Percentiles rank a stretch among this genome's conserved stretches.
Conservation (phyloP, 2,888 invertebrate genomes). For the Drosophila rubida region DNA sequence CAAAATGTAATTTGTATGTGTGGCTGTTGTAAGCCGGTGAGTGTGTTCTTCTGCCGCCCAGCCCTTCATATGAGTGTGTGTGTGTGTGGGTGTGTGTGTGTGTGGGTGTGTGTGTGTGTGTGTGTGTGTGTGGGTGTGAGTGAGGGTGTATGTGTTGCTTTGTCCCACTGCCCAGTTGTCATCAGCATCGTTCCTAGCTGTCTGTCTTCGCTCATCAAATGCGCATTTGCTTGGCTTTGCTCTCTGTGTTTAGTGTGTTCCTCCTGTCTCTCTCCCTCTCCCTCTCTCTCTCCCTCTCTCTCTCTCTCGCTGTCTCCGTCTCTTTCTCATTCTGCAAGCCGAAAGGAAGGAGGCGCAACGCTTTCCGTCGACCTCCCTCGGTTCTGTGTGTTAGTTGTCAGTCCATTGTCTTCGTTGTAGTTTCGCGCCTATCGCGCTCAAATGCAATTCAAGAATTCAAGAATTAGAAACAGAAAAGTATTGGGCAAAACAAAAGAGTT, state of each 20-base stretch:
- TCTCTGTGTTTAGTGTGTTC: background rate
- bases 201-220: slow-evolving; percentile 12
- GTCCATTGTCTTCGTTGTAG: slow-evolving; percentile 46
- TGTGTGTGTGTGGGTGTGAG: background rate
- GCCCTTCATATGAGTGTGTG: background rate
- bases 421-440: slow-evolving; percentile 16
- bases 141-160: background rate
- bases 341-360: background rate
- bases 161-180: background rate
- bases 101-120: background rate
- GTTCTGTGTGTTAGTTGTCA: slow-evolving; percentile 19
- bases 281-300: background rate
- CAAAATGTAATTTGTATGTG: slow-evolving; percentile 1
- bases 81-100: background rate
- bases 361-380: slow-evolving; percentile 1
- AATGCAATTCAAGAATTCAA: slow-evolving; percentile 39
- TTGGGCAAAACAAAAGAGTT: background rate
- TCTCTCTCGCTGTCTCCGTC: background rate
- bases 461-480: background rate
- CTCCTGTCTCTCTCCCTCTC: background rate
- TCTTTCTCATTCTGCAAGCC: too few species aligned
- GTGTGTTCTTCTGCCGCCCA: background rate
- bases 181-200: background rate
- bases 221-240: slow-evolving; percentile 7
- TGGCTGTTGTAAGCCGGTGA: background rate